Base-by-base conservation (phyloP, 1,140 invertebrate genomes). In the Lanistes nyassanus region DNA sequence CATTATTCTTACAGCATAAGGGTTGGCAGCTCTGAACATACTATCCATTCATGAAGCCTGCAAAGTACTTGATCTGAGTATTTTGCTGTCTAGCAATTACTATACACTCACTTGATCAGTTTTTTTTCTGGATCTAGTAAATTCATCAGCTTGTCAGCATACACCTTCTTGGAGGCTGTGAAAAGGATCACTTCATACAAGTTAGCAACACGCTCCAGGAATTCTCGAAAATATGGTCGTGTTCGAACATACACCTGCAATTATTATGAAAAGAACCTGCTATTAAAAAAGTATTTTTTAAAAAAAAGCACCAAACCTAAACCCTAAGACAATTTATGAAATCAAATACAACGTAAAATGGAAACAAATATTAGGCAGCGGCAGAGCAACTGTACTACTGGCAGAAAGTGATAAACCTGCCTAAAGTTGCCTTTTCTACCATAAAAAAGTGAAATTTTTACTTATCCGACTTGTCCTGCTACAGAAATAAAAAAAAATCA, bases 151-250 rank as follows among this genome's bases (percentile, higher is more conserved):
- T 98, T 96, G 88, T 98, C 96, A 0, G 97, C 97, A 87, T 99
- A 99, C 34, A 98, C 95, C 74, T 96, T 92, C 89, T 98, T 98
- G 79, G 95, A 97, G 19, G 97, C 97, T 2, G 97, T 99, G 89
- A 98, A 99, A 26, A 98, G 89, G 72, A 98, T 98, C 9, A 99
- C 96, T 90, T 99, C 97, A 90, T 96, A 99, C 55, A 95, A 86
- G 23, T 94, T 92, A 0, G 96, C 97, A 16, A 98, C 95, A 74
- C 93, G 91, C 83, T 97, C 95, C 77, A 99, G 92, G 90, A 99
- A 99, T 90, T 98, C 96, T 19, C 93, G 91, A 87, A 98, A 97
- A 85, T 92, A 95, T 0, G 97, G 97, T 72, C 97, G 91, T 5
- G 97, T 97, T 79, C 97, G 91, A 0, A 98, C 97, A 89, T 95